Conservation (phyloP, 2,888 invertebrate genomes). For the Tetranychus truncatus region DNA sequence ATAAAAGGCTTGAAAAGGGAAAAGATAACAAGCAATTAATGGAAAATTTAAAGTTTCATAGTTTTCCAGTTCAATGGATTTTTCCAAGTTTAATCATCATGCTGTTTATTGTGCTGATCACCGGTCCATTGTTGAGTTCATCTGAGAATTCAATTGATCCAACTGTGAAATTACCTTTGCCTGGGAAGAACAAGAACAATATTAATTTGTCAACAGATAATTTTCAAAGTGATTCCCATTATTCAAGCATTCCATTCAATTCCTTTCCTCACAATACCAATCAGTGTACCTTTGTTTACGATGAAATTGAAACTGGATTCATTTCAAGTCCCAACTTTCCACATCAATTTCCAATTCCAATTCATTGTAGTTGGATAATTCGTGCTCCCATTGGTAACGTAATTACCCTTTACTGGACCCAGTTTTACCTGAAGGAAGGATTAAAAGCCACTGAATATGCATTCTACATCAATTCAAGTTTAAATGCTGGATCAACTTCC, state of each 20-base stretch:
- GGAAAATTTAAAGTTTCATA: neutral
- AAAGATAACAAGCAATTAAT: neutral
- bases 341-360: slow-evolving; percentile 55
- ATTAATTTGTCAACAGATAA: neutral
- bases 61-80: neutral
- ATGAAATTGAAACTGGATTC: slow-evolving; percentile 38
- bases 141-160: neutral
- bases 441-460: slow-evolving; percentile 29
- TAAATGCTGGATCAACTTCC: slow-evolving; percentile 5
- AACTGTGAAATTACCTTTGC: neutral
- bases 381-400: slow-evolving; percentile 44
- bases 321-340: slow-evolving; percentile 72
- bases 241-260: no score
- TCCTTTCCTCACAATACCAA: neutral
- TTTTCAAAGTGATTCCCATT: neutral
- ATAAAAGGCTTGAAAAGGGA: no score
- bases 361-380: slow-evolving; percentile 69
- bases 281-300: neutral
- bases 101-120: neutral
- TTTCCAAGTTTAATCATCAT: neutral
- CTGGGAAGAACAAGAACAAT: no score
- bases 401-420: slow-evolving; percentile 68
- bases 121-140: neutral
- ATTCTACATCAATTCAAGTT: slow-evolving; percentile 27
- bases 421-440: slow-evolving; percentile 48